Percentiles rank a stretch among this genome's conserved stretches.
These are phyloP conservation scores for Harpagoxenus sublaevis DNA, from an alignment of 2,888 invertebrate species.

Conservation along the genomic window DNA sequence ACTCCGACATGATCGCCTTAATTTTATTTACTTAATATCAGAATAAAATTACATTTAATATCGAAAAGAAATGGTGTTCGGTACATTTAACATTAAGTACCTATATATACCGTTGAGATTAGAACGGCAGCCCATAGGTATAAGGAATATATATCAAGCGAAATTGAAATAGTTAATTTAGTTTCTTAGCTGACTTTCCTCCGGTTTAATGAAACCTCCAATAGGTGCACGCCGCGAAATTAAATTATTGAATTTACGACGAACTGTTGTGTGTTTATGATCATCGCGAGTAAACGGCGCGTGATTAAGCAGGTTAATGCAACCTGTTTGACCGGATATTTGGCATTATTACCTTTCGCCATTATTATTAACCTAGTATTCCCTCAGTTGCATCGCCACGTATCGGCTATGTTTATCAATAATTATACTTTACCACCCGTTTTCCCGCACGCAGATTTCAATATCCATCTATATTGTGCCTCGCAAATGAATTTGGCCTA, in stretches of 20 bases:
- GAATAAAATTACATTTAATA: not conserved
- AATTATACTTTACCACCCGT: conserved; percentile 23
- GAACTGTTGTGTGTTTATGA: not conserved
- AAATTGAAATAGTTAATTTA: not conserved
- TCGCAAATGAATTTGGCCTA: conserved; percentile 12
- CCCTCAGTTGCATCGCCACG: not conserved
- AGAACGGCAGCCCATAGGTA: not conserved
- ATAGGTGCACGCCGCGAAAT: not conserved
- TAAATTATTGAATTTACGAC: conserved; percentile 28
- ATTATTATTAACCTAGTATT: conserved; percentile 29
- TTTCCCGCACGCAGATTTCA: conserved; percentile 16
- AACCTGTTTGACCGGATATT: conserved; percentile 45
- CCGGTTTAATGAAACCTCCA: not conserved
- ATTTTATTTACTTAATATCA: conserved; percentile 23
- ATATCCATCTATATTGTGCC: not conserved
- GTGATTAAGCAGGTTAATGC: conserved; percentile 4
- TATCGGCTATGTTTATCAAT: not conserved
- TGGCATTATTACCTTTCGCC: conserved; percentile 32
- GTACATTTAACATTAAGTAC: not conserved
- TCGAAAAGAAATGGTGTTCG: not conserved
- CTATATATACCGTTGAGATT: not conserved
- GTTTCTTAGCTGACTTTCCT: not conserved
- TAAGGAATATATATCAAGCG: not conserved
- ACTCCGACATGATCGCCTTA: not conserved
- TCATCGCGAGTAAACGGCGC: conserved; percentile 23